Evolutionary conservation across 1,140 invertebrate genomes (phyloP).

Genomic region (Sinella curviseta): DNA sequence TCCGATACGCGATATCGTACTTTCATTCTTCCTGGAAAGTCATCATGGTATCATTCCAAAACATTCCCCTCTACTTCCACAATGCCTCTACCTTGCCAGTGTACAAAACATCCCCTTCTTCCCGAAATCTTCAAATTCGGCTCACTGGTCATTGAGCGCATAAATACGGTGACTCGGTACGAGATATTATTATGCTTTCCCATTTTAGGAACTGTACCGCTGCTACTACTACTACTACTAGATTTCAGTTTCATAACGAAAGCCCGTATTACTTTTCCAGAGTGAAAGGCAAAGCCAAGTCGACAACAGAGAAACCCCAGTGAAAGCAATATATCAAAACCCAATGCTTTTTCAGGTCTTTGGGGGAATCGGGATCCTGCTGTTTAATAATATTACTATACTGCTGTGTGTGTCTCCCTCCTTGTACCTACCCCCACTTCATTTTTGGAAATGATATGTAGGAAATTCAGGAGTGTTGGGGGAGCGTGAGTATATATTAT

Average conservation of each 20-base stretch:
- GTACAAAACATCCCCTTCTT: not conserved
- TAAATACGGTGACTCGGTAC: not conserved
- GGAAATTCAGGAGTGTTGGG: not conserved
- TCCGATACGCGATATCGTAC: not conserved
- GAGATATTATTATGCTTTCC: not conserved
- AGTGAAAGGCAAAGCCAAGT: constrained; percentile 3
- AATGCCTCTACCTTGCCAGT: not conserved
- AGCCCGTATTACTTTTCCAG: not conserved
- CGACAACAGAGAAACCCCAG: not conserved
- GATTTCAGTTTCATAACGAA: not conserved
- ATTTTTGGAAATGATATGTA: constrained; percentile 7
- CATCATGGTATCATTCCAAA: constrained; percentile 13
- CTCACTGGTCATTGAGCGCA: not conserved
- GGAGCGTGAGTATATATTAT: not conserved
- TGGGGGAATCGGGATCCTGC: constrained; percentile 1
- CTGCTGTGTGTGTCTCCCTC: not conserved
- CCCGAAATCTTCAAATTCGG: not conserved
- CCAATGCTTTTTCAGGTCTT: constrained; percentile 17
- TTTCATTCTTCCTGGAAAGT: not conserved
- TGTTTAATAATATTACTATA: not conserved
- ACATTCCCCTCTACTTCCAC: not conserved
- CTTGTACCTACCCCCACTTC: not conserved
- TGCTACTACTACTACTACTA: not conserved
- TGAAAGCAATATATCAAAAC: constrained; percentile 24
- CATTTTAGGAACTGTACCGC: not conserved